These are phyloP conservation scores for Leptopilina boulardi DNA, from an alignment of 1,140 invertebrate genomes.

Conservation along the genomic window DNA sequence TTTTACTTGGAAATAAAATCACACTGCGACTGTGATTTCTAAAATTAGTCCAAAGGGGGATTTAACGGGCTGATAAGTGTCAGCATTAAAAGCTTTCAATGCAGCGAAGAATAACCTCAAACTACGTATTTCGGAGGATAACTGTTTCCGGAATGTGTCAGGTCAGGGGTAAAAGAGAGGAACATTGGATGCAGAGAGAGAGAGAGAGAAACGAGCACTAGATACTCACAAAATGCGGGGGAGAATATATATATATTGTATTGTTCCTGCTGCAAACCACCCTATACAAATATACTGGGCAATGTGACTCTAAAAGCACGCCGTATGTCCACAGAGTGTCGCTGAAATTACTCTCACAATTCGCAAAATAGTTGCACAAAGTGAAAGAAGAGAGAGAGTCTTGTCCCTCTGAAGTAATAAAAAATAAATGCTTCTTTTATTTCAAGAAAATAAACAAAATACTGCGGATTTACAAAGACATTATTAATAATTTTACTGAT, in stretches of 20 bases:
- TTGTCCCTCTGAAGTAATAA: neutral
- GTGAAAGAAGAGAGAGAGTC: neutral
- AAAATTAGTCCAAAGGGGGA: neutral
- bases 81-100: neutral
- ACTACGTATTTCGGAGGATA: neutral
- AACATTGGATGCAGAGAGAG: neutral
- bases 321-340: neutral
- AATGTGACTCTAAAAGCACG: neutral
- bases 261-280: constrained; percentile 3
- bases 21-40: no score
- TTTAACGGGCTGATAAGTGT: neutral
- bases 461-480: neutral
- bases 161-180: neutral
- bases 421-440: neutral
- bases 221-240: neutral
- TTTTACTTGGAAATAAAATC: no score
- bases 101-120: neutral
- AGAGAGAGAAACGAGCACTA: neutral
- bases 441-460: neutral
- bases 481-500: no score
- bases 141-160: neutral
- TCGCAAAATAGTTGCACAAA: neutral
- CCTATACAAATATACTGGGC: constrained; percentile 8
- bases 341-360: constrained; percentile 13
- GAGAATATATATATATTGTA: neutral